A percentile compares a stretch with the other conserved stretches of the same genome.
Evolutionary conservation across 2,797 vertebrate genomes (phyloP).

Genomic region (Pithecia hirsuta): DNA sequence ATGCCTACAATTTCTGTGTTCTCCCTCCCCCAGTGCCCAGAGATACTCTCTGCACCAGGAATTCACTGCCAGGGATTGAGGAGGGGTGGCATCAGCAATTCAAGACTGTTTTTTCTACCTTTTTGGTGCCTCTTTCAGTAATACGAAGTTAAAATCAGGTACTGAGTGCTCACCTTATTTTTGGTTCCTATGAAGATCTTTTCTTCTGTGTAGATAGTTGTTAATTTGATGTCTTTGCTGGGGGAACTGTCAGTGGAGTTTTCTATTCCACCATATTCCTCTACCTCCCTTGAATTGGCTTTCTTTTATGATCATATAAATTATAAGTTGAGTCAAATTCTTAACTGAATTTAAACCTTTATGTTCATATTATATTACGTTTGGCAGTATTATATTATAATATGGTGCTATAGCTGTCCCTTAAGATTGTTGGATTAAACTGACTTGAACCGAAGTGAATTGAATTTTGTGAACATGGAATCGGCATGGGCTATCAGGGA

Average conservation of each 20-base stretch:
- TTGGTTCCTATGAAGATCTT: neutral
- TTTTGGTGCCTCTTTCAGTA: neutral
- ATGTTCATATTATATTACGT: neutral
- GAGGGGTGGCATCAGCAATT: neutral
- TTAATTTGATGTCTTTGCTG: neutral
- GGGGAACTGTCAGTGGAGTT: neutral
- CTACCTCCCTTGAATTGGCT: neutral
- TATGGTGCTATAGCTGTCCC: neutral
- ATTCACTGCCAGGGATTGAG: neutral
- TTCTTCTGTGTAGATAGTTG: neutral
- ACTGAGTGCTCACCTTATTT: neutral
- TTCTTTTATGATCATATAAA: neutral
- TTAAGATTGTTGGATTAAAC: neutral
- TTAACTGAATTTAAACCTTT: neutral
- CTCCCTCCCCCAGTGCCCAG: neutral
- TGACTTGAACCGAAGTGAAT: neutral
- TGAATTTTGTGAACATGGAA: neutral
- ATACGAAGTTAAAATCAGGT: neutral
- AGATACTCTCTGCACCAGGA: neutral
- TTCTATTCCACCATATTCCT: neutral
- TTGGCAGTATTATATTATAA: neutral
- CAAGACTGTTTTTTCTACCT: neutral
- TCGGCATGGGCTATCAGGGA: neutral
- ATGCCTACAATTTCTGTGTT: neutral
- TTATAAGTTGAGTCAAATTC: neutral